phyloP scores from a whole-genome alignment of 1,140 invertebrate genomes.

The Drosophila pandora region DNA sequence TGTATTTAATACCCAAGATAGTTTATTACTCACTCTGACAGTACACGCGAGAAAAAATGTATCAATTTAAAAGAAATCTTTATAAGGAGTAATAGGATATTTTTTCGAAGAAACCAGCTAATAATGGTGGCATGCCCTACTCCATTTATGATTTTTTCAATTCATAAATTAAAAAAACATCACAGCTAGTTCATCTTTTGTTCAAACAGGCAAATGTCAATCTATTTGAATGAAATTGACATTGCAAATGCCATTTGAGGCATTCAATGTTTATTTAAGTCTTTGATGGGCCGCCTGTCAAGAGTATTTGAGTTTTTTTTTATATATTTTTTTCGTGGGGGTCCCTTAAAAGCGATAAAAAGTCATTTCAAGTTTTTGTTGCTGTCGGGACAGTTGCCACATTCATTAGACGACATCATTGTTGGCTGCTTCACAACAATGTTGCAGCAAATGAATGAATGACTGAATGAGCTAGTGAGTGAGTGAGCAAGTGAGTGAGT shows the following conservation, averaged over 20 bases:
- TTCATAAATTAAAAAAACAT: background rate
- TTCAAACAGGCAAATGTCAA: conserved; percentile 51
- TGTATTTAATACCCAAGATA: conserved; percentile 48
- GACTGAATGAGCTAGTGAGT: conserved; percentile 49
- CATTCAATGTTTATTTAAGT: conserved; percentile 52
- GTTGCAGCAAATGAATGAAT: conserved; percentile 72
- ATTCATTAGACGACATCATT: conserved; percentile 72
- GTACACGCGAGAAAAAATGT: conserved; percentile 3
- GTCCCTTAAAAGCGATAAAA: conserved; percentile 46
- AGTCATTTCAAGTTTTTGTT: conserved; percentile 50
- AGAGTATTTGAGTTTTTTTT: background rate
- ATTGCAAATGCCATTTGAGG: conserved; percentile 49
- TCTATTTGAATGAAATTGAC: conserved; percentile 74
- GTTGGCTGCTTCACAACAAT: conserved; percentile 61
- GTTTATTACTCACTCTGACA: conserved; percentile 18
- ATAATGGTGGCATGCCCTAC: no score
- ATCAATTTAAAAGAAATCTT: background rate
- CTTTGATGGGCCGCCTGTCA: conserved; percentile 50
- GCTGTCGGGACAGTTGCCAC: conserved; percentile 60
- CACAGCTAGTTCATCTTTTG: background rate
- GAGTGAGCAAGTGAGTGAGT: conserved; percentile 34
- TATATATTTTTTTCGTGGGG: background rate
- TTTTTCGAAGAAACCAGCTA: no score
- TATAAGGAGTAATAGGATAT: background rate
- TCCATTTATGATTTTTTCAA: no score